These are phyloP conservation scores for Coboldia fuscipes DNA, from an alignment of 1,140 invertebrate species.

Conservation along the genomic window DNA sequence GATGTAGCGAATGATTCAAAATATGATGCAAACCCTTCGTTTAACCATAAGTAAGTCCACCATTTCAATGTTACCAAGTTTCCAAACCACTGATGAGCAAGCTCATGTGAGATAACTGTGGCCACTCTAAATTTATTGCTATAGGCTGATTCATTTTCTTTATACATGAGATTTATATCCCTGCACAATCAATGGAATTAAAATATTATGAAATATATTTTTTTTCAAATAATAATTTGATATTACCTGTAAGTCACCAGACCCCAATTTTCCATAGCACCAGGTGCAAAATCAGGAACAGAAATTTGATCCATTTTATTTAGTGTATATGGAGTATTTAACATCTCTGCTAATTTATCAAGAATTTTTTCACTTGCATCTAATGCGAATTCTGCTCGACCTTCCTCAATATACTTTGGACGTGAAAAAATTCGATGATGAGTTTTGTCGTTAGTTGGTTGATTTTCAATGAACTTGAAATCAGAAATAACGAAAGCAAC, in stretches of 20 bases:
- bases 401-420: constrained; percentile 9
- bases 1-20: constrained; percentile 24
- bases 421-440: constrained; percentile 14
- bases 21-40: constrained; percentile 27
- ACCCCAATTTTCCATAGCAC: constrained; percentile 21
- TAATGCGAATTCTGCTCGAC: constrained; percentile 16
- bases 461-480: too few relatives aligned
- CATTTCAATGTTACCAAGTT: constrained; percentile 36
- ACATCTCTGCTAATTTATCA: constrained; percentile 12
- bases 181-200: not conserved
- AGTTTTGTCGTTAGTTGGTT: constrained; percentile 2
- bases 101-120: constrained; percentile 34
- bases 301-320: constrained; percentile 18
- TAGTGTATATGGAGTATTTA: constrained; percentile 10
- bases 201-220: not conserved
- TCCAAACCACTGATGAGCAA: constrained; percentile 46
- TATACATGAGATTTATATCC: constrained; percentile 35
- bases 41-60: constrained; percentile 33
- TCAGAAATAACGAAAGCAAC: too few relatives aligned
- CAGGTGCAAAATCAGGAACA: constrained; percentile 17
- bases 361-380: constrained; percentile 13
- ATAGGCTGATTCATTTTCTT: constrained; percentile 35
- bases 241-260: constrained; percentile 14
- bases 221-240: not conserved
- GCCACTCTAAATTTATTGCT: constrained; percentile 35